Conservation (phyloP, 2,113 vertebrate genomes). For the Callaeas wilsoni region DNA sequence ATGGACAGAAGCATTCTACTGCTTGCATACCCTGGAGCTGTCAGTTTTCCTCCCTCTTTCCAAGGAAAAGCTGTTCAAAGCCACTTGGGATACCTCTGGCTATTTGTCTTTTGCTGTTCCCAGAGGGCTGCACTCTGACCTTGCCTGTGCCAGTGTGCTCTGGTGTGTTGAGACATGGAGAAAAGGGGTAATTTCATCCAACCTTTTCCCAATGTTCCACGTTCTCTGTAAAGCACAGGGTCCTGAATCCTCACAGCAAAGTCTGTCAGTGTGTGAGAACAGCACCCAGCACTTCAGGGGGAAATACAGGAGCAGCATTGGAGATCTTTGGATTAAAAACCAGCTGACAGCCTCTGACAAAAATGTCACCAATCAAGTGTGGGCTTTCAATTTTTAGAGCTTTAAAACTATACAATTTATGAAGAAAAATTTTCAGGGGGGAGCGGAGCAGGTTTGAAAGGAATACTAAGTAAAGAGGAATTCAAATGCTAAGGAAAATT, state of each 20-base stretch:
- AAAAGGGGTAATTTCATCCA: not conserved
- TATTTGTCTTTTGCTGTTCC: not conserved
- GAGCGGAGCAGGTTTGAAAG: not conserved
- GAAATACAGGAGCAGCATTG: not conserved
- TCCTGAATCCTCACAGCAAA: not conserved
- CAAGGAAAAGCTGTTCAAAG: not conserved
- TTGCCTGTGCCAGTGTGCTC: not conserved
- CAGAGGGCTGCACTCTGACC: not conserved
- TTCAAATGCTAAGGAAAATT: not conserved
- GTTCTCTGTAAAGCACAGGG: not conserved
- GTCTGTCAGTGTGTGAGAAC: not conserved
- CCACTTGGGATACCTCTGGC: not conserved
- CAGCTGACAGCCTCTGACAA: not conserved
- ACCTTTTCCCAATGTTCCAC: not conserved
- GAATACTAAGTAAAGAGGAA: not conserved
- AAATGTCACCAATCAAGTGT: not conserved
- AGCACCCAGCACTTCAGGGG: not conserved
- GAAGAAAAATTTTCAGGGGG: not conserved
- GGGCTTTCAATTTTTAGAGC: not conserved
- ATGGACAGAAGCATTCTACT: not conserved
- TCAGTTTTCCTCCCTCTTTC: not conserved
- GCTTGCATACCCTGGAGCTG: not conserved
- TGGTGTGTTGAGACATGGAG: not conserved
- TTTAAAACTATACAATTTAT: not conserved
- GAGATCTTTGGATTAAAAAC: not conserved